Evolutionary conservation across 2,888 invertebrate species (phyloP).

Genomic region (Plagodis pulveraria): DNA sequence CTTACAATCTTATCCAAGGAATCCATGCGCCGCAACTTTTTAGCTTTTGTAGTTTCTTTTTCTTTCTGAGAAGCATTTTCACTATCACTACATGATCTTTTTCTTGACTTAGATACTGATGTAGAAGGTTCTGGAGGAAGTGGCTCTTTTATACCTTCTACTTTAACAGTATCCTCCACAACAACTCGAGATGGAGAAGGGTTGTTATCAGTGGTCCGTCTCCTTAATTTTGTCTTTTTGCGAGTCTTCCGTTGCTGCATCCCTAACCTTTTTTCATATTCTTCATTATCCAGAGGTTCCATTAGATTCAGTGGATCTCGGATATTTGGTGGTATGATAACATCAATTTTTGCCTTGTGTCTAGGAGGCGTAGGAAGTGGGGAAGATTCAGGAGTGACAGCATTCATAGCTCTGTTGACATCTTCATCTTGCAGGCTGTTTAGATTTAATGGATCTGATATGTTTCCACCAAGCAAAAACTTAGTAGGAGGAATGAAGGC

Average conservation of each 20-base stretch:
- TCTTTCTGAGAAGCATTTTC: conserved; percentile 83
- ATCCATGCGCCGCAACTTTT: conserved; percentile 88
- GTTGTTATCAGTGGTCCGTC: conserved; percentile 77
- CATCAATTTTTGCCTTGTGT: conserved; percentile 92
- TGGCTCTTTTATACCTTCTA: conserved; percentile 69
- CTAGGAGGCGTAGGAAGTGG: conserved; percentile 94
- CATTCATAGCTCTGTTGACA: conserved; percentile 91
- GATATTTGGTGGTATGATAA: conserved; percentile 96
- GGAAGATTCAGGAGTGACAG: conserved; percentile 96
- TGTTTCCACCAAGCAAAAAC: conserved; percentile 97
- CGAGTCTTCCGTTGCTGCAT: conserved; percentile 89
- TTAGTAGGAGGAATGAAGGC: conserved; percentile 95
- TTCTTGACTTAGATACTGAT: conserved; percentile 68
- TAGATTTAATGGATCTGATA: conserved; percentile 96
- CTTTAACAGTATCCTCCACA: conserved; percentile 52
- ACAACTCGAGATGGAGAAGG: conserved; percentile 54
- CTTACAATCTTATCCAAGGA: conserved; percentile 95
- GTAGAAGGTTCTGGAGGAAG: conserved; percentile 70
- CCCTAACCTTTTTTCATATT: conserved; percentile 91
- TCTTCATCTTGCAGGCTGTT: conserved; percentile 95
- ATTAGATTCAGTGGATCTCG: conserved; percentile 95
- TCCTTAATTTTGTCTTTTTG: conserved; percentile 86
- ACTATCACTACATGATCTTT: conserved; percentile 84
- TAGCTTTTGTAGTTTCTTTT: conserved; percentile 78
- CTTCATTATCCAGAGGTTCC: conserved; percentile 91